These are phyloP conservation scores for Folsomia candida DNA, from an alignment of 2,888 invertebrate genomes.

Conservation along the genomic window DNA sequence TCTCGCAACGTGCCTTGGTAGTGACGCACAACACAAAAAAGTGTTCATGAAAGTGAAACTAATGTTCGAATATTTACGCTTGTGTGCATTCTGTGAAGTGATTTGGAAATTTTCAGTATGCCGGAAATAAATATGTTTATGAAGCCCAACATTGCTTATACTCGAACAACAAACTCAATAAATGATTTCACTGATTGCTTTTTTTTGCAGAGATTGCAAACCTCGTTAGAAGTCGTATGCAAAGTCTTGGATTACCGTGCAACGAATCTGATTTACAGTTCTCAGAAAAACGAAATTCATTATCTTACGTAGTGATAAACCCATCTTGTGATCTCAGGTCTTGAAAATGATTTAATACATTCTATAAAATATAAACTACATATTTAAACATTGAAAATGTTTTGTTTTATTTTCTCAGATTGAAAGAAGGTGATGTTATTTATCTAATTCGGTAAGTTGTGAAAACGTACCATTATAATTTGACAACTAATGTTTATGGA, in stretches of 20 bases:
- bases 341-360: too few species aligned
- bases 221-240: constrained; percentile 89
- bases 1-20: too few species aligned
- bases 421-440: constrained; percentile 95
- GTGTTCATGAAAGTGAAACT: too few species aligned
- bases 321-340: constrained; percentile 94
- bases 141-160: too few species aligned
- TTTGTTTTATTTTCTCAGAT: constrained; percentile 91
- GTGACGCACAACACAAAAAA: too few species aligned
- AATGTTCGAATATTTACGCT: too few species aligned
- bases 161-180: background rate
- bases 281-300: constrained; percentile 85
- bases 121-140: too few species aligned
- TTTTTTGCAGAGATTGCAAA: constrained; percentile 97
- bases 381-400: constrained; percentile 97
- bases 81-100: too few species aligned
- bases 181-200: constrained; percentile 61
- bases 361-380: constrained; percentile 87
- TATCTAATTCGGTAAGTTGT: constrained; percentile 67
- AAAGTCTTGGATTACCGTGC: constrained; percentile 83
- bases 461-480: too few species aligned
- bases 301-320: constrained; percentile 97
- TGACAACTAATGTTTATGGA: too few species aligned
- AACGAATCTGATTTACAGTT: constrained; percentile 73
- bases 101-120: too few species aligned